Evolutionary conservation across 2,113 vertebrate species (phyloP).

Genomic region (Procavia capensis): DNA sequence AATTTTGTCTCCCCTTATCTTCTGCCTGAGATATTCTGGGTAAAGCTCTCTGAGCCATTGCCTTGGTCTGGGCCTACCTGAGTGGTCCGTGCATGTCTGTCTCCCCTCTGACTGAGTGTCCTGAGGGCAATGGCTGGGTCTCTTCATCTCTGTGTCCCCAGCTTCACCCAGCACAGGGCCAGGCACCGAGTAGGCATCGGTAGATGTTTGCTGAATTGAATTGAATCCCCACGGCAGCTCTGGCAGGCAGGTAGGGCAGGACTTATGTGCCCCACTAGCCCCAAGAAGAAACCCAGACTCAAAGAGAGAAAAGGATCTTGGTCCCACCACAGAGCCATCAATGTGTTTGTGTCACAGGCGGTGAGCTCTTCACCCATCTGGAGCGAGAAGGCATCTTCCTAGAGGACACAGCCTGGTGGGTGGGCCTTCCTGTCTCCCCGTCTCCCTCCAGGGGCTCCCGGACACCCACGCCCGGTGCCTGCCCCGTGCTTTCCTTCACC

Average conservation of each 20-base stretch:
- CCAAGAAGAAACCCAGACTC: conserved; percentile 24
- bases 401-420: conserved; percentile 96
- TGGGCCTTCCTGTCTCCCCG: background rate
- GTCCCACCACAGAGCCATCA: background rate
- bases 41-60: background rate
- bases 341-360: conserved; percentile 86
- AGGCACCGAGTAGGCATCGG: conserved; percentile 71
- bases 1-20: background rate
- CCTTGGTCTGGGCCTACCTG: background rate
- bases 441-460: background rate
- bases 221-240: conserved; percentile 76
- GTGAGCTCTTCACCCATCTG: conserved; percentile 96
- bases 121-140: conserved; percentile 60
- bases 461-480: background rate
- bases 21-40: background rate
- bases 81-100: conserved; percentile 26
- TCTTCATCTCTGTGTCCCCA: conserved; percentile 51
- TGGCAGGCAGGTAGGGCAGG: conserved; percentile 81
- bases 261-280: conserved; percentile 34
- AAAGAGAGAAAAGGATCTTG: background rate
- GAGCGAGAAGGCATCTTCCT: conserved; percentile 97
- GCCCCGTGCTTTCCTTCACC: background rate
- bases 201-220: conserved; percentile 83
- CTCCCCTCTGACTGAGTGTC: conserved; percentile 53
- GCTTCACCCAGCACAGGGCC: conserved; percentile 77